Evolutionary conservation across 2,797 vertebrate genomes (phyloP).

Genomic region (Acestrorhynchus altus): DNA sequence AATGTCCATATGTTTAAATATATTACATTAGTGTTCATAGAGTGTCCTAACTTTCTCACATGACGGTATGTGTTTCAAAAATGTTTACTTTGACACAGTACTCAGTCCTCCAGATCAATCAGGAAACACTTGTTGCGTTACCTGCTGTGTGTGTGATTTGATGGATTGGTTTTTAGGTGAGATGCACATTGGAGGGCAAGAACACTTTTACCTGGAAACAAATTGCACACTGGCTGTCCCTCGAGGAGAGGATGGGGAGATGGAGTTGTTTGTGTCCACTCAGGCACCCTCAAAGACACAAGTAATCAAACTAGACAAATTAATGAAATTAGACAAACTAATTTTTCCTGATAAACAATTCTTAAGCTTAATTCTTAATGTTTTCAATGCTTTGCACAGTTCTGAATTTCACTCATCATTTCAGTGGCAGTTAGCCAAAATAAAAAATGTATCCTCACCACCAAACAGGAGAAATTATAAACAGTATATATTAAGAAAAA

Average conservation of each 20-base stretch:
- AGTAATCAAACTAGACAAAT: slow-evolving; percentile 63
- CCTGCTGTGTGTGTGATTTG: not conserved
- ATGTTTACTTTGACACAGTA: too few species aligned
- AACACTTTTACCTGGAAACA: slow-evolving; percentile 97
- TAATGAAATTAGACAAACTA: too few species aligned
- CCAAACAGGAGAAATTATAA: not conserved
- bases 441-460: not conserved
- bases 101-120: too few species aligned
- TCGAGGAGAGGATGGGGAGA: slow-evolving; percentile 88
- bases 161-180: slow-evolving; percentile 77
- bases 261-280: slow-evolving; percentile 92
- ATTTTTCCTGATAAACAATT: too few species aligned
- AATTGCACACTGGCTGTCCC: slow-evolving; percentile 90
- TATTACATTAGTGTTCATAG: too few species aligned
- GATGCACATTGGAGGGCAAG: slow-evolving; percentile 91
- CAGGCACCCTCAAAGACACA: slow-evolving; percentile 85
- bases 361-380: too few species aligned
- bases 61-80: too few species aligned
- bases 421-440: not conserved
- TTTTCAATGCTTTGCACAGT: too few species aligned
- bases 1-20: too few species aligned
- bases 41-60: too few species aligned
- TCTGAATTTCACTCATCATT: not conserved
- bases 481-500: not conserved
- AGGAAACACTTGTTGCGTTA: too few species aligned